Evolutionary conservation across 1,140 invertebrate species (phyloP).

Genomic region (Bombus breviceps): DNA sequence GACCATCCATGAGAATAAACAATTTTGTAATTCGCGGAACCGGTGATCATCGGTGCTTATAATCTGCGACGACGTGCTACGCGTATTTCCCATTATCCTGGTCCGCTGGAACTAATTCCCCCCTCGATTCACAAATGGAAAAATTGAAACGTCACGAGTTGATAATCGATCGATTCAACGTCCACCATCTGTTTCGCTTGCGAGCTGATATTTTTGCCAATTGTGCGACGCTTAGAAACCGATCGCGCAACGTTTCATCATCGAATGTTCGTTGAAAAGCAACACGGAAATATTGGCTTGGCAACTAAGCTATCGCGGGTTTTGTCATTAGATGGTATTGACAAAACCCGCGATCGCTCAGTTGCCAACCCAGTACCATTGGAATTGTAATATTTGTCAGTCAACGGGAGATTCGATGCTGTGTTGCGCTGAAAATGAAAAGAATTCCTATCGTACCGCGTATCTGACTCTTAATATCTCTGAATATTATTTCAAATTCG

Average conservation of each 20-base stretch:
- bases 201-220: neutral
- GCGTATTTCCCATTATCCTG: neutral
- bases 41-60: neutral
- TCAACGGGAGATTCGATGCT: too few species aligned
- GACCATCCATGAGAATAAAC: neutral
- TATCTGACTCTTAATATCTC: too few species aligned
- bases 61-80: neutral
- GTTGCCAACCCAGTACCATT: too few species aligned
- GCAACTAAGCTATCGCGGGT: too few species aligned
- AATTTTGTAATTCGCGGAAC: neutral
- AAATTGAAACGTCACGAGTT: neutral
- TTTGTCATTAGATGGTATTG: too few species aligned
- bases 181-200: neutral
- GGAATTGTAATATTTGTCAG: too few species aligned
- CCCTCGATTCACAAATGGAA: neutral
- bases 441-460: too few species aligned
- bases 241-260: too few species aligned
- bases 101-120: neutral
- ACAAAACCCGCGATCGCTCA: too few species aligned
- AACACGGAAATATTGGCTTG: fast-evolving
- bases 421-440: too few species aligned
- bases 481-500: too few species aligned
- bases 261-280: too few species aligned
- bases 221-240: neutral
- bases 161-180: neutral